phyloP scores from a whole-genome alignment of 2,797 vertebrate genomes.

The Halcyon badia region DNA sequence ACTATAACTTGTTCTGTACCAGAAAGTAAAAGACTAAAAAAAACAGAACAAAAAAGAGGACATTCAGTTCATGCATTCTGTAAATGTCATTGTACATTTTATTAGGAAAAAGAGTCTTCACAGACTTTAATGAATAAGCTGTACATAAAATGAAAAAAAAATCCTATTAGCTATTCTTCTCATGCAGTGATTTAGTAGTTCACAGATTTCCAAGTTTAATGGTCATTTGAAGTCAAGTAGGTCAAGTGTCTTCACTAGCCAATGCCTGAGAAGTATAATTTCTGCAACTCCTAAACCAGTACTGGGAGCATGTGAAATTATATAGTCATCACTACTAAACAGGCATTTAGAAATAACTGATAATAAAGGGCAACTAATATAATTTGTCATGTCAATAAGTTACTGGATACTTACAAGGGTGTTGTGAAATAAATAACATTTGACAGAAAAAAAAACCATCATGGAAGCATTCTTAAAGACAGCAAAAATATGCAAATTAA shows the following conservation, averaged over 20 bases:
- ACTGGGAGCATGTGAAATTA: neutral
- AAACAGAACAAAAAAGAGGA: neutral
- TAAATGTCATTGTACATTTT: neutral
- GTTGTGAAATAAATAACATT: neutral
- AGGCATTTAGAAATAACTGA: neutral
- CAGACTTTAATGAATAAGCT: neutral
- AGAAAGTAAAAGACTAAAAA: conserved; percentile 41
- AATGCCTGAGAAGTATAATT: neutral
- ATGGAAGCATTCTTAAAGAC: neutral
- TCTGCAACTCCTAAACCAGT: neutral
- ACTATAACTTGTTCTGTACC: conserved; percentile 65
- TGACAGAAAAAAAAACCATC: neutral
- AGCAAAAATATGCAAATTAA: neutral
- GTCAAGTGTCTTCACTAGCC: neutral
- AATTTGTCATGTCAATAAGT: neutral
- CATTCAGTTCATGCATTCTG: neutral
- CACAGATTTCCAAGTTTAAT: neutral
- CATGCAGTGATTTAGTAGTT: neutral
- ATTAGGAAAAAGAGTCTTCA: neutral
- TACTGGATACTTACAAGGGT: neutral
- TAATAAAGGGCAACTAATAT: neutral
- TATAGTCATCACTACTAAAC: neutral
- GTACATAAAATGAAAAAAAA: neutral
- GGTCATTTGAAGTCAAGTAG: neutral
- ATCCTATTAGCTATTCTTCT: neutral